Evolutionary conservation across 2,113 vertebrate species (phyloP).

Genomic region (Eurystomus gularis): DNA sequence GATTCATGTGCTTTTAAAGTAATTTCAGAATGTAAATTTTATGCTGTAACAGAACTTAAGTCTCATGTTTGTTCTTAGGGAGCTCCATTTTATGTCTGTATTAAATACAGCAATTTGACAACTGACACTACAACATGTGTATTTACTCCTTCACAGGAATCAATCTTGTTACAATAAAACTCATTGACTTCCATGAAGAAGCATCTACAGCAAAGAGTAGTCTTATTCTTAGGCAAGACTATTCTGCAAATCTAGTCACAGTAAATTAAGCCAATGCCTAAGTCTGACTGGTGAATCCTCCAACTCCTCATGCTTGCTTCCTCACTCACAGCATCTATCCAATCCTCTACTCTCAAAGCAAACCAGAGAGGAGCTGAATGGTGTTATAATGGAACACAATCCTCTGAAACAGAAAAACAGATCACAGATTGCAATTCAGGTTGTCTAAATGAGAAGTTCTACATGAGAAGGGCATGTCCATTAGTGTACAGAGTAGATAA

Average conservation of each 20-base stretch:
- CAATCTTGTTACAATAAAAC: neutral
- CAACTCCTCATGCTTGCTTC: neutral
- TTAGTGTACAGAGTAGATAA: neutral
- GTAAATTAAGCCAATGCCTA: neutral
- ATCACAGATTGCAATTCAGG: neutral
- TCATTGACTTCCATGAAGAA: neutral
- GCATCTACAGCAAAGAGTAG: neutral
- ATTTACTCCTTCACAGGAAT: neutral
- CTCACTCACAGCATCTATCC: neutral
- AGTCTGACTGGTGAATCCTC: neutral
- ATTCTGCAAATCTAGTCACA: neutral
- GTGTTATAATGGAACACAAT: neutral
- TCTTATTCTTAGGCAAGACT: neutral
- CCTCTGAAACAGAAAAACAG: neutral
- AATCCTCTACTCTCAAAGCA: neutral
- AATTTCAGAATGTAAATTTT: neutral
- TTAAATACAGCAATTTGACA: neutral
- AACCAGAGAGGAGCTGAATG: neutral
- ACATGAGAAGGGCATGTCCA: neutral
- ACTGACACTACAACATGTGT: accelerated
- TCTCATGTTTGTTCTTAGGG: neutral
- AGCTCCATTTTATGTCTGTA: neutral
- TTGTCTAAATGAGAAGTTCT: neutral
- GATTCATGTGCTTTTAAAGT: neutral
- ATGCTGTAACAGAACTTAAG: neutral